Evolutionary conservation across 2,888 invertebrate species (phyloP), one percentile per base, ranked within the genome.

Genomic region (Clusia tigrina): DNA sequence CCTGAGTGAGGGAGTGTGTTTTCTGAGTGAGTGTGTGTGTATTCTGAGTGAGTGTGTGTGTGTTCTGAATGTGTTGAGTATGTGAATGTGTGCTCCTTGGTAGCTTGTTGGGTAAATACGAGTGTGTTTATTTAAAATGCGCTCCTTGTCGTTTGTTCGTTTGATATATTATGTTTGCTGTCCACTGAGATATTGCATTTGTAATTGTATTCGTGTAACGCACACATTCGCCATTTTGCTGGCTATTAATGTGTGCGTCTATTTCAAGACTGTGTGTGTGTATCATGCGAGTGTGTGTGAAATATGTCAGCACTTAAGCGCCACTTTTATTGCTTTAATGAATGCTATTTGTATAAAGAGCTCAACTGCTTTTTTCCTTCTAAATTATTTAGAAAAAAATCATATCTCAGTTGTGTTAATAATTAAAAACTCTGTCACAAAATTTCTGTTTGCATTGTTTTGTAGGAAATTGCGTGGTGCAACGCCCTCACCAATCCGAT

Each of bases 401-500:
- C n/a, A n/a, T n/a, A n/a, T n/a, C n/a, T n/a, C n/a, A n/a, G n/a
- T n/a, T n/a, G n/a, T n/a, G n/a, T n/a, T n/a, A n/a, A n/a, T n/a
- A n/a, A n/a, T n/a, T n/a, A n/a, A n/a, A n/a, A n/a, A n/a, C n/a
- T n/a, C n/a, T n/a, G n/a, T n/a, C n/a, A n/a, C n/a, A n/a, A n/a
- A n/a, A n/a, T n/a, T n/a, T n/a, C n/a, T n/a, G n/a, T n/a, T n/a
- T n/a, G n/a, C n/a, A n/a, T n/a, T n/a, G n/a, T 2, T 37, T 72
- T 71, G 2, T 81, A 91, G 91, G 88, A 81, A 94, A 90, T 77
- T 95, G 94, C 81, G 90, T 92, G 59, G 92, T 93, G 56, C 92
- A 93, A 85, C 90, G 93, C 71, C 91, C 92, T 46, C 91, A 91
- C 78, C 91, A 91, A 77, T 90, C 91, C 68, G 91, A 92, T 82